Conservation (phyloP, 92 coral and sea anemone species). For the Epizoanthus rinbou region DNA sequence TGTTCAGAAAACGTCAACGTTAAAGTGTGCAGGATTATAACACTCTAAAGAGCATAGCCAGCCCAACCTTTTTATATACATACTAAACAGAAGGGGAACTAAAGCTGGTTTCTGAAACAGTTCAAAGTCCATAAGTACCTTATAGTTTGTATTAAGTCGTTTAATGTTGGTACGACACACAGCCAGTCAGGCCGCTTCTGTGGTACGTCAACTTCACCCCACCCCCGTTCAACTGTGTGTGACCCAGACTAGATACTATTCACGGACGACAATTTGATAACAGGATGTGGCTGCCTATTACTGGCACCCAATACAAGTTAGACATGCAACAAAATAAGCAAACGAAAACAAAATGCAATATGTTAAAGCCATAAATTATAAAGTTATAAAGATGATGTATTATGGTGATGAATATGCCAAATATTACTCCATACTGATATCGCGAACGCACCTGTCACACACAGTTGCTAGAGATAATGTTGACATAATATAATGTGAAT, state of each 20-base stretch:
- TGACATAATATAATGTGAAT: background rate
- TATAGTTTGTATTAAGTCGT: background rate
- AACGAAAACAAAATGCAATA: background rate
- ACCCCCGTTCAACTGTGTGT: slow-evolving; percentile 39
- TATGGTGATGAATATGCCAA: background rate
- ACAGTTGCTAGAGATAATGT: slow-evolving; percentile 29
- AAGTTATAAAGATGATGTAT: background rate
- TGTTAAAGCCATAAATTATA: background rate
- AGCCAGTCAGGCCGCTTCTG: background rate
- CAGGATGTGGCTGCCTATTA: background rate
- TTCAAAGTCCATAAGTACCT: no score
- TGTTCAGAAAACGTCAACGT: background rate
- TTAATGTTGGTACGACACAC: background rate
- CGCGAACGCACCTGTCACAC: slow-evolving; percentile 21
- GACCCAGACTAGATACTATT: background rate
- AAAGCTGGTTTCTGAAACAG: no score
- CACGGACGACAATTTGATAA: background rate
- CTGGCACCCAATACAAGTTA: background rate
- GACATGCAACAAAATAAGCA: background rate
- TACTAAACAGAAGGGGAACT: no score
- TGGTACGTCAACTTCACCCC: background rate
- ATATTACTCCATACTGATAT: slow-evolving; percentile 25
- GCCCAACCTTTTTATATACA: background rate
- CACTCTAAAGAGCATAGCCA: background rate
- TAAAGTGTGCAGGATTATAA: no score